Conservation (phyloP, 2,113 vertebrate genomes). For the Thermophis baileyi region DNA sequence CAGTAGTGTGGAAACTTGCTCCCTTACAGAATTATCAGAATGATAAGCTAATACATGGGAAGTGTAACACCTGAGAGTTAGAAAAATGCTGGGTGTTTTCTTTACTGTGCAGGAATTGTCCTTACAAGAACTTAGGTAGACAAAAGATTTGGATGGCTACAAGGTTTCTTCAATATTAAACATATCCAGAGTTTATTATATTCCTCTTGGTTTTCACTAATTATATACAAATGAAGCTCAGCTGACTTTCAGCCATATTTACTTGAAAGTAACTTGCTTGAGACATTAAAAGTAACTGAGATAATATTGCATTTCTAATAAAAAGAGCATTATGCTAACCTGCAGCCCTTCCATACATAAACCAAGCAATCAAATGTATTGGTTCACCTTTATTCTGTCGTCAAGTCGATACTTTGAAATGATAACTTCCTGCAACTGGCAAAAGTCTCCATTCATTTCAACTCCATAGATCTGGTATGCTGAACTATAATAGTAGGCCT, state of each 20-base stretch:
- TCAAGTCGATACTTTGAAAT: slow-evolving; percentile 80
- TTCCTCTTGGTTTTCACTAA: not conserved
- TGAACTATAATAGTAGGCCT: slow-evolving; percentile 90
- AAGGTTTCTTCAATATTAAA: not conserved
- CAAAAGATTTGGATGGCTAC: not conserved
- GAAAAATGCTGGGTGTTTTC: not conserved
- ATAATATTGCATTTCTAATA: not conserved
- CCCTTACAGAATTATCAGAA: not conserved
- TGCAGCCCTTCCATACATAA: slow-evolving; percentile 14
- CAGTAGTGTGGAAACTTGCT: not conserved
- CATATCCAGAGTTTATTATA: not conserved
- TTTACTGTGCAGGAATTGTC: not conserved
- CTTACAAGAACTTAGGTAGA: not conserved
- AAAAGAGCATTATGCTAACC: slow-evolving; percentile 2
- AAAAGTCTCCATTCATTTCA: slow-evolving; percentile 87
- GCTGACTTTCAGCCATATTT: not conserved
- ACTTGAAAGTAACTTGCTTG: not conserved
- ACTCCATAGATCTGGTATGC: slow-evolving; percentile 80
- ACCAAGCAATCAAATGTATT: slow-evolving; percentile 10
- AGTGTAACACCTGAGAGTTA: not conserved
- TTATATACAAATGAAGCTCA: not conserved
- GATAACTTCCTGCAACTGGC: slow-evolving; percentile 79
- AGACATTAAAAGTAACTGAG: not conserved
- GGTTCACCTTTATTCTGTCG: slow-evolving; percentile 82
- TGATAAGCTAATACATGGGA: not conserved